A percentile compares a stretch with the other conserved stretches of the same genome.
Conservation (phyloP, 2,888 invertebrate genomes). For the Oscheius myriophilus region DNA sequence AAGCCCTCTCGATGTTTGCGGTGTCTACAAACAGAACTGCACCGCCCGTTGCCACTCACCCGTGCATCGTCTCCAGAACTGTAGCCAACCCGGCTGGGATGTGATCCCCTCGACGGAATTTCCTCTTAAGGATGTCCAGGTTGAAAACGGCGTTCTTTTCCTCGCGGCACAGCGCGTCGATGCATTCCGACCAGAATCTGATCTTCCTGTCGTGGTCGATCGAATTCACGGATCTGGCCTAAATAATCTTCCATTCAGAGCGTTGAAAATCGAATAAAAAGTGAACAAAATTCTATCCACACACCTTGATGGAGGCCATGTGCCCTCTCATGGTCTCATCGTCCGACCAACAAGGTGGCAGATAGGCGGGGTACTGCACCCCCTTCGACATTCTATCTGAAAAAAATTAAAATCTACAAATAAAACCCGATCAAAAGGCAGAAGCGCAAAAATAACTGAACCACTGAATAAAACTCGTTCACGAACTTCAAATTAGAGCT, state of each 20-base stretch:
- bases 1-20: too few relatives aligned
- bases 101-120: constrained; percentile 59
- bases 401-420: constrained; percentile 3
- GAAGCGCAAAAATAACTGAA: too few relatives aligned
- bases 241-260: not conserved
- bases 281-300: not conserved
- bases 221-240: constrained; percentile 61
- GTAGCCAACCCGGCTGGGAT: constrained; percentile 58
- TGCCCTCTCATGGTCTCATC: constrained; percentile 58
- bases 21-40: too few relatives aligned
- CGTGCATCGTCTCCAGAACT: constrained; percentile 57
- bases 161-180: constrained; percentile 49
- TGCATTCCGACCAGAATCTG: constrained; percentile 59
- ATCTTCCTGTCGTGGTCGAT: constrained; percentile 63
- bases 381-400: not conserved
- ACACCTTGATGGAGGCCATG: constrained; percentile 58
- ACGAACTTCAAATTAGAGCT: too few relatives aligned
- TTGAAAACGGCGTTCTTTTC: constrained; percentile 55
- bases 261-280: not conserved
- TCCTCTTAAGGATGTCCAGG: constrained; percentile 50
- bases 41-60: constrained; percentile 37
- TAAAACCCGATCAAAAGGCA: too few relatives aligned
- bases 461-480: too few relatives aligned
- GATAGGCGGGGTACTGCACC: constrained; percentile 11
- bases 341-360: constrained; percentile 44